Base-by-base conservation (phyloP, 2,888 invertebrate genomes). In the Chrysolina oricalcia region DNA sequence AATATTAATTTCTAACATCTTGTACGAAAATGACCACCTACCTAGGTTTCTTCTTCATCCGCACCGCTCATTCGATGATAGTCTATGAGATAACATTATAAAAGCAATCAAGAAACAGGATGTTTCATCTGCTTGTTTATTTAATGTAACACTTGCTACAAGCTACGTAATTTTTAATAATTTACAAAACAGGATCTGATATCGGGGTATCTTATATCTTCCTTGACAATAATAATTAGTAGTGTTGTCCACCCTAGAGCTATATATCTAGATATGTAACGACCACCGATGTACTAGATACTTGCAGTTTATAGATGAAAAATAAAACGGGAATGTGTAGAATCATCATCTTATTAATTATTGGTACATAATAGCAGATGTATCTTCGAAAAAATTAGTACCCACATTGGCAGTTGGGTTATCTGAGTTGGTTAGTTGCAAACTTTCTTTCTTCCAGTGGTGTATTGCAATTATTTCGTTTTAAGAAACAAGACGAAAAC, bases 31-130 rank as follows among this genome's bases (percentile, higher is more conserved):
- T 73, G 73, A 73, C 75, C 75, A 70, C 73, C 75, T 75, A 75
- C 75, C 66, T 64, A 65, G 72, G 72, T 46, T 70, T 70, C 66
- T 70, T 70, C 72, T 72, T 75, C 72, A 75, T 75, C 70, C 62
- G 13, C 41, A 62, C 70, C 70, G 70, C 67, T 46, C 53, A 62
- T 66, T 40, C 67, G 66, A 70, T 73, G 75, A 73, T 73, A 73
- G 67, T 74, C 53, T 66, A 67, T 62, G 72, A 75, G 72, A 75
- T 75, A 75, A 70, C 67, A 75, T 75, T 75, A 75, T 75, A 73
- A 73, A 67, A 65, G 67, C 70, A 72, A 75, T 73, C 70, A 75
- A 75, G 73, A 70, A 73, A 66, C 70, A 75, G 70, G 72, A 72
- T 75, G 72, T 75, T 75, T 70, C 73, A 72, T 75, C 59, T 69